These are phyloP conservation scores for Phrynocephalus guinanensis DNA, from an alignment of 2,797 vertebrate genomes.

Conservation along the genomic window DNA sequence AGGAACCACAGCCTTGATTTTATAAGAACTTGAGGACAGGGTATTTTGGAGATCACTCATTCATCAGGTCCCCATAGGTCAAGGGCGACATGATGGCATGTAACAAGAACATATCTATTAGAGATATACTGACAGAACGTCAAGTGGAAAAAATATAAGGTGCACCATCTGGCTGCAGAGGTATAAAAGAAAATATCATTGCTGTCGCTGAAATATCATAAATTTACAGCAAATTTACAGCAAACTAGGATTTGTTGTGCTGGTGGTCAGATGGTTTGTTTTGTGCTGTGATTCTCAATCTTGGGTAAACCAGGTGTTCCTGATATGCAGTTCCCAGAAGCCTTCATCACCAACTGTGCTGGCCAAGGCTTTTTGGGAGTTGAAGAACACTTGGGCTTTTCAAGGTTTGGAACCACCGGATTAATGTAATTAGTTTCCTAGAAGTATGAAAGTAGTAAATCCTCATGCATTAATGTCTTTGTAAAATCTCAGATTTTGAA, in stretches of 20 bases:
- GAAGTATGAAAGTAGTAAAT: not conserved
- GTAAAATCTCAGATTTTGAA: not conserved
- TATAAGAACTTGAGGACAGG: no score
- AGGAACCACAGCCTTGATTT: no score
- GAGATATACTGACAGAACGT: not conserved
- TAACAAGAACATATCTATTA: not conserved
- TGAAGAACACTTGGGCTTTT: not conserved
- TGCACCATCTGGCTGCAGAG: not conserved
- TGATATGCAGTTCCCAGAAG: no score
- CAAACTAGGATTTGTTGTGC: not conserved
- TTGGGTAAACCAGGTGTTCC: no score
- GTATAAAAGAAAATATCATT: not conserved
- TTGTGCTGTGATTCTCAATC: no score
- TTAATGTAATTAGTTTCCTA: slow-evolving; percentile 10
- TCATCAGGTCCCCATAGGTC: no score
- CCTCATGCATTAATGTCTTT: not conserved
- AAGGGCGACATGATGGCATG: no score
- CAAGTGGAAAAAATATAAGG: not conserved
- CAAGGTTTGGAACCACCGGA: not conserved
- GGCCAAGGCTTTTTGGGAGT: not conserved
- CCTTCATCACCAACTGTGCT: no score
- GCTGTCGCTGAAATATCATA: not conserved
- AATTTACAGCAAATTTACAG: not conserved
- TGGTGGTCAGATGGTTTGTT: no score
- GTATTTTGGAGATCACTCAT: no score